Conservation (phyloP, 2,113 vertebrate genomes). For the Aspidoscelis tigris region DNA sequence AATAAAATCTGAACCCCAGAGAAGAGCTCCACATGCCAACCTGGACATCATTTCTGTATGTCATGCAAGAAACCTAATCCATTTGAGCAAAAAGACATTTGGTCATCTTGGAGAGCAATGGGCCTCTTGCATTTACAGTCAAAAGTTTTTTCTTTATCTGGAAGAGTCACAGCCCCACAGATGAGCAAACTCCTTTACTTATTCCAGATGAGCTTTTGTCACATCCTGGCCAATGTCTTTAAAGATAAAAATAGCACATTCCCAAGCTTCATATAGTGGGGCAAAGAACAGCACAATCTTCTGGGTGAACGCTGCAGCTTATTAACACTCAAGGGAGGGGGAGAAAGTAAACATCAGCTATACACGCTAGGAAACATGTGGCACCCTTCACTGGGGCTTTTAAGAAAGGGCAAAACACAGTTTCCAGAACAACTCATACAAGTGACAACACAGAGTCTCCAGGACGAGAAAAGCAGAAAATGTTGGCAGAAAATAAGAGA, state of each 20-base stretch:
- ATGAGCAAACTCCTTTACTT: slow-evolving; percentile 8
- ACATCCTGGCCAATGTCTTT: not conserved
- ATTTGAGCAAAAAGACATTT: slow-evolving; percentile 4
- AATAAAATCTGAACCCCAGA: slow-evolving; percentile 6
- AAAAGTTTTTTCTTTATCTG: not conserved
- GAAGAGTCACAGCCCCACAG: slow-evolving; percentile 16
- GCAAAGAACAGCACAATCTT: slow-evolving; percentile 29
- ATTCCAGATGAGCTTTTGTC: slow-evolving; percentile 12
- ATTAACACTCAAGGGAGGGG: not conserved
- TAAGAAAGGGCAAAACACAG: slow-evolving; percentile 2
- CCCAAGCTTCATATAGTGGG: slow-evolving; percentile 11
- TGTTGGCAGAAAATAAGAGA: not conserved
- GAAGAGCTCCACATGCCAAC: not conserved
- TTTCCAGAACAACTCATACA: slow-evolving; percentile 4
- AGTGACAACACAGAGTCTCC: not conserved
- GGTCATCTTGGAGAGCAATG: not conserved
- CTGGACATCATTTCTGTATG: slow-evolving; percentile 5
- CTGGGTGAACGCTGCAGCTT: slow-evolving; percentile 21
- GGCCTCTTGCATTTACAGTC: not conserved
- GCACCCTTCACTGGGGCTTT: slow-evolving; percentile 19
- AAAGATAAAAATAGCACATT: slow-evolving; percentile 29
- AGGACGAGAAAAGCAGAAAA: not conserved
- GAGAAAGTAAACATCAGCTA: slow-evolving; percentile 26
- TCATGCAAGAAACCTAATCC: slow-evolving; percentile 10
- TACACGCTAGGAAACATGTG: slow-evolving; percentile 35